Evolutionary conservation across 2,888 invertebrate species (phyloP), one percentile per base, ranked within the genome.

Genomic region (Agrochola macilenta): DNA sequence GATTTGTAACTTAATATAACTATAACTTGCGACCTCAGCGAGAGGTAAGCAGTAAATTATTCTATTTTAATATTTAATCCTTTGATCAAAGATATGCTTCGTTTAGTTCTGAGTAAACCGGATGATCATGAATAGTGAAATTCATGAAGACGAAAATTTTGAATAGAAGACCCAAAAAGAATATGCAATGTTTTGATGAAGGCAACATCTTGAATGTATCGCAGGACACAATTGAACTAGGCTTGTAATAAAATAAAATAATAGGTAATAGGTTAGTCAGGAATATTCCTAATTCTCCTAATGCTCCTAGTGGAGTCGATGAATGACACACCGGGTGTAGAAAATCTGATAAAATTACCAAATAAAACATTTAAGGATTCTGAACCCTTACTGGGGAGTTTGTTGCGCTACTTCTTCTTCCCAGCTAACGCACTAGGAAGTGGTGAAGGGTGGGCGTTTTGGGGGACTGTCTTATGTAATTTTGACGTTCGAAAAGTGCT

Each of bases 1-100:
- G n/a, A n/a, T n/a, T n/a, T n/a, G n/a, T 76, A 82, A 82, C 64
- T 46, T 69, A 52, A 76, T 79, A 52, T 64, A 66, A 66, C 46
- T 35, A 66, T 30, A 30, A 60, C 35, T 79, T 54, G n/a, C 52
- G 57, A 73, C 65, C 60, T 61, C 46, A 65, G 39, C 2, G 9
- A n/a, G 46, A 54, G 43, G 14, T 74, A 54, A 9, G 23, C 49
- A n/a, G 14, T 78, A 79, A 64, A 57, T 70, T 68, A 64, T 70
- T 57, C 17, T 12, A 26, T 35, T 58, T 64, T 80, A 75, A 49
- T 57, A 58, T 65, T 75, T 43, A 20, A 63, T 39, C 12, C 49
- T 72, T 52, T 43, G 17, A 52, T 35, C 17, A 23, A 57, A 64
- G 20, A 74, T 39, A 39, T 65, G 46, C 17, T 46, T 74, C 46